phyloP scores from a whole-genome alignment of 2,797 vertebrate genomes.

The Mormyrus hasselquistii region DNA sequence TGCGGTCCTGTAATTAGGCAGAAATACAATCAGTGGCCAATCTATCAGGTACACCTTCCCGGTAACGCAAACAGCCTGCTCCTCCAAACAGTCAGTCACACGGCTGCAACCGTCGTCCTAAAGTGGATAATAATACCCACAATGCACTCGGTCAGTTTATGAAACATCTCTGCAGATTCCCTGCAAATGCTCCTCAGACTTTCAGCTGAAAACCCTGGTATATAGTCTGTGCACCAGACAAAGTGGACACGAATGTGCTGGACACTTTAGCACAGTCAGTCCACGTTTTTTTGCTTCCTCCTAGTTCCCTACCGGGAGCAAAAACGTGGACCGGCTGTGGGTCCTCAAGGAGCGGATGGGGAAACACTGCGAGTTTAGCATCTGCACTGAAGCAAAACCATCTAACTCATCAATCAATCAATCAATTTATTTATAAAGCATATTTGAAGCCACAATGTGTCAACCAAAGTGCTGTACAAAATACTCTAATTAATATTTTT shows the following conservation, averaged over 20 bases:
- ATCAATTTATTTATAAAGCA: not conserved
- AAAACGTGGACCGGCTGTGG: not conserved
- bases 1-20: constrained; percentile 24
- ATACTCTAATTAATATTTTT: not conserved
- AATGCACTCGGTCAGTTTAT: not conserved
- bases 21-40: not conserved
- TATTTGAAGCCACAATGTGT: not conserved
- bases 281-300: not conserved
- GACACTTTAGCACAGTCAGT: not conserved
- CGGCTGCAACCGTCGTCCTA: not conserved
- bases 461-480: not conserved
- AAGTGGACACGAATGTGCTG: not conserved
- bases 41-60: not conserved
- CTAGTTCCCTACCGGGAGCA: not conserved
- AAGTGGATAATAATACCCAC: not conserved
- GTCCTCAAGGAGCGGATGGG: not conserved
- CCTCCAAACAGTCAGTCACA: not conserved
- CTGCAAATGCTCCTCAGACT: not conserved
- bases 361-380: not conserved
- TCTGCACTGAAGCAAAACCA: not conserved
- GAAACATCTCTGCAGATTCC: not conserved
- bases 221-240: not conserved
- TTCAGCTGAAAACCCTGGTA: not conserved
- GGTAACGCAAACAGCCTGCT: not conserved
- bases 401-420: not conserved